phyloP scores from a whole-genome alignment of 2,888 invertebrate species.

The Brenthis daphne region DNA sequence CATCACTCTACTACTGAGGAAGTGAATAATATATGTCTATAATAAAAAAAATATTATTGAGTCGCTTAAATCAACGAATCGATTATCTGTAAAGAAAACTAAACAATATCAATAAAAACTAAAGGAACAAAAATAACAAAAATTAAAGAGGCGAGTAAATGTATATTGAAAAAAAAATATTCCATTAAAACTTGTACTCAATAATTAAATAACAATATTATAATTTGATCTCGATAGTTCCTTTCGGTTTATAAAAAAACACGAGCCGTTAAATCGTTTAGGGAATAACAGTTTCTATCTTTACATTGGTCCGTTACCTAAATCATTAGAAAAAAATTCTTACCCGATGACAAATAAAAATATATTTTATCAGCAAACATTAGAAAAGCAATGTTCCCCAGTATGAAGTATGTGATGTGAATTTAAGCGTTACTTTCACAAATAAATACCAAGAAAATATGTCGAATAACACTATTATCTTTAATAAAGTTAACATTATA shows the following conservation, averaged over 20 bases:
- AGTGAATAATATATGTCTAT: conserved; percentile 68
- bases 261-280: conserved; percentile 57
- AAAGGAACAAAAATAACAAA: conserved; percentile 80
- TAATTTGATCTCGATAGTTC: conserved; percentile 78
- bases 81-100: conserved; percentile 64
- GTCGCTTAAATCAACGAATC: conserved; percentile 62
- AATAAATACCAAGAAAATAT: conserved; percentile 70
- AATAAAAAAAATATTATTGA: conserved; percentile 64
- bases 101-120: conserved; percentile 80
- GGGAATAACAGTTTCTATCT: conserved; percentile 61
- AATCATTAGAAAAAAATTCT: conserved; percentile 44
- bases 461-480: conserved; percentile 58
- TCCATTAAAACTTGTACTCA: conserved; percentile 81
- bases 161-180: conserved; percentile 77
- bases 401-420: conserved; percentile 75
- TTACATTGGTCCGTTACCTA: conserved; percentile 76
- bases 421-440: conserved; percentile 65
- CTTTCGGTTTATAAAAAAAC: conserved; percentile 66
- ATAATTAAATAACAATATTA: conserved; percentile 82
- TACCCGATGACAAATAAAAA: conserved; percentile 54
- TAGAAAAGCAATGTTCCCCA: conserved; percentile 56
- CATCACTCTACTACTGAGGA: conserved; percentile 71
- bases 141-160: conserved; percentile 71
- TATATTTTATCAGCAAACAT: conserved; percentile 53
- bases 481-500: conserved; percentile 74